phyloP scores from a whole-genome alignment of 2,113 vertebrate species.

The Orthonyx spaldingii region DNA sequence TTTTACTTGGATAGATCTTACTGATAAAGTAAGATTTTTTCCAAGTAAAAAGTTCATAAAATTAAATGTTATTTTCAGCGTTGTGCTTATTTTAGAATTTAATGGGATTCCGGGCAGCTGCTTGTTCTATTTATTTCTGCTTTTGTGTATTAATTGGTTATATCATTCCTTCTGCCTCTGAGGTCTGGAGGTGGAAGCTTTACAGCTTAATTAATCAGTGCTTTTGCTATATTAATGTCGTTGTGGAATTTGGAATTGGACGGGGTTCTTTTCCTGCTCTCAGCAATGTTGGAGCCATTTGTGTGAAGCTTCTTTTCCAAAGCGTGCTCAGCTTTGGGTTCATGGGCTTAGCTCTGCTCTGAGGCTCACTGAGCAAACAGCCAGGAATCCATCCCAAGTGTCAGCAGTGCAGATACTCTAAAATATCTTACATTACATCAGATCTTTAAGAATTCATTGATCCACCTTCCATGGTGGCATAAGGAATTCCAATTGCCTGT shows the following conservation, averaged over 20 bases:
- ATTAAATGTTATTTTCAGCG: background rate
- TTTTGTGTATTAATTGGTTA: background rate
- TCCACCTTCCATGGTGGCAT: background rate
- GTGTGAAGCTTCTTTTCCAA: background rate
- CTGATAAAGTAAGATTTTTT: background rate
- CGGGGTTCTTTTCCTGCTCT: background rate
- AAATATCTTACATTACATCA: background rate
- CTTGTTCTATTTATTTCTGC: background rate
- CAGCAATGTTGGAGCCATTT: background rate
- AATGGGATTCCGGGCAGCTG: background rate
- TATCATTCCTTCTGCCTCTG: background rate
- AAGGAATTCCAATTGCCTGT: background rate
- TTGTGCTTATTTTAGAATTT: background rate
- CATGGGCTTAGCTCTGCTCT: background rate
- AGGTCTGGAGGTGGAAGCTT: background rate
- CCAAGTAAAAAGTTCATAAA: background rate
- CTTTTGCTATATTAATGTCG: background rate
- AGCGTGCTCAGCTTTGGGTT: background rate
- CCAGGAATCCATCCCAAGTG: background rate
- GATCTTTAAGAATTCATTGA: background rate
- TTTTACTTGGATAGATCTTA: background rate
- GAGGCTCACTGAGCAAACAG: background rate
- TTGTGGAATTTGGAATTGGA: background rate
- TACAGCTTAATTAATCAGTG: background rate
- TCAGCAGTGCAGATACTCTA: background rate